These are phyloP conservation scores for Camelus dromedarius DNA, from an alignment of 2,113 vertebrate genomes.

Conservation along the genomic window DNA sequence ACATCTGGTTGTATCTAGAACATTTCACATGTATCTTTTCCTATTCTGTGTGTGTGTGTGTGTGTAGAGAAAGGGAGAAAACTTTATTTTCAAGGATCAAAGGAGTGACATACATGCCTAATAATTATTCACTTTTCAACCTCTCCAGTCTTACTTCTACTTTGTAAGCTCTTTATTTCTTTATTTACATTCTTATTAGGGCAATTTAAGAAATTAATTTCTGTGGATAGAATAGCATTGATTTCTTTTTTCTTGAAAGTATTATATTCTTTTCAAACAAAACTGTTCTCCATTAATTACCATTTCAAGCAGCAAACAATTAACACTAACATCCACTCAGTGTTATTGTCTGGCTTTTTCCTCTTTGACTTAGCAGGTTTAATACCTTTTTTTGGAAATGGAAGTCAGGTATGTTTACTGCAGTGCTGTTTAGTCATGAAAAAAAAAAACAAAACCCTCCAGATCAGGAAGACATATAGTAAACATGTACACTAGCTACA, in stretches of 20 bases:
- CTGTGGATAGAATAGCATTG: background rate
- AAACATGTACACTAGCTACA: background rate
- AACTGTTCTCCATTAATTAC: background rate
- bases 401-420: background rate
- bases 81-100: background rate
- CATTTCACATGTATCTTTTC: background rate
- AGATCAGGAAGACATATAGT: background rate
- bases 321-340: background rate
- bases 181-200: background rate
- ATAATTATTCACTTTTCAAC: background rate
- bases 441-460: background rate
- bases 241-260: slow-evolving; percentile 37
- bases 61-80: background rate
- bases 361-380: background rate
- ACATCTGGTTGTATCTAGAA: background rate
- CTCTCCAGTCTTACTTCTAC: background rate
- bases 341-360: background rate
- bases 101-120: background rate
- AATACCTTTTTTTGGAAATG: background rate
- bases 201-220: slow-evolving; percentile 14
- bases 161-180: background rate
- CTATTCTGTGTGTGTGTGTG: background rate
- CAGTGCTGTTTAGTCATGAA: slow-evolving; percentile 2
- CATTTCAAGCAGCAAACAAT: slow-evolving; percentile 21
- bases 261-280: background rate